Evolutionary conservation across 2,888 invertebrate species (phyloP).

Genomic region (Odontocolon sp.): DNA sequence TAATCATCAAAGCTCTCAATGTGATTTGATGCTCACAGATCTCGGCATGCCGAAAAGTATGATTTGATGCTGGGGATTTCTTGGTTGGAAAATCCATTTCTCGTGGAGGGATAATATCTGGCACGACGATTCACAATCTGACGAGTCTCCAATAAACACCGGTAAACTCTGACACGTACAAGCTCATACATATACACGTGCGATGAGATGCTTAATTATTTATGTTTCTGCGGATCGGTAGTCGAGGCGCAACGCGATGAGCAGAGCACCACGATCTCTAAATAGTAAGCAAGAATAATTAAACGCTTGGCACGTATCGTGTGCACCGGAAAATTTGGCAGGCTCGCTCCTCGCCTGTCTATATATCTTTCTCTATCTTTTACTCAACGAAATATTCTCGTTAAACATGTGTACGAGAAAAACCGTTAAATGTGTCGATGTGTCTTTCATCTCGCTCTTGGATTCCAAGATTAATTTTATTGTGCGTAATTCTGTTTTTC

Average conservation of each 20-base stretch:
- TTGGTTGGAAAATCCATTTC: conserved; percentile 48
- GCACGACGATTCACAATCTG: conserved; percentile 47
- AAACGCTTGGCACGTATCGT: conserved; percentile 64
- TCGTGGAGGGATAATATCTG: conserved; percentile 49
- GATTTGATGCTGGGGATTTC: not conserved
- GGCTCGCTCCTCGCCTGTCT: conserved; percentile 26
- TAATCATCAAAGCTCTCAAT: conserved; percentile 9
- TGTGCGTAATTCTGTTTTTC: conserved; percentile 41
- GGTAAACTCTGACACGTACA: conserved; percentile 20
- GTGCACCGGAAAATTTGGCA: conserved; percentile 60
- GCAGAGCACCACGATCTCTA: conserved; percentile 55
- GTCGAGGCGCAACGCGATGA: conserved; percentile 27
- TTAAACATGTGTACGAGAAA: conserved; percentile 16
- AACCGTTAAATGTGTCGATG: conserved; percentile 36
- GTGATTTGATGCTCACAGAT: not conserved
- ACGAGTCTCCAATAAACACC: conserved; percentile 58
- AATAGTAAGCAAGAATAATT: conserved; percentile 68
- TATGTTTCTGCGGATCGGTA: conserved; percentile 56
- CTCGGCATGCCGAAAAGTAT: conserved; percentile 26
- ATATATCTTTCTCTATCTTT: conserved; percentile 13
- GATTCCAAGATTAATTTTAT: conserved; percentile 55
- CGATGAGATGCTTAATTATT: conserved; percentile 59
- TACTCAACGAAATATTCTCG: conserved; percentile 48
- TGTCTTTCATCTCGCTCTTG: conserved; percentile 37
- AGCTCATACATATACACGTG: conserved; percentile 35